phyloP scores from a whole-genome alignment of 2,888 invertebrate species.

The Apamea sordens region DNA sequence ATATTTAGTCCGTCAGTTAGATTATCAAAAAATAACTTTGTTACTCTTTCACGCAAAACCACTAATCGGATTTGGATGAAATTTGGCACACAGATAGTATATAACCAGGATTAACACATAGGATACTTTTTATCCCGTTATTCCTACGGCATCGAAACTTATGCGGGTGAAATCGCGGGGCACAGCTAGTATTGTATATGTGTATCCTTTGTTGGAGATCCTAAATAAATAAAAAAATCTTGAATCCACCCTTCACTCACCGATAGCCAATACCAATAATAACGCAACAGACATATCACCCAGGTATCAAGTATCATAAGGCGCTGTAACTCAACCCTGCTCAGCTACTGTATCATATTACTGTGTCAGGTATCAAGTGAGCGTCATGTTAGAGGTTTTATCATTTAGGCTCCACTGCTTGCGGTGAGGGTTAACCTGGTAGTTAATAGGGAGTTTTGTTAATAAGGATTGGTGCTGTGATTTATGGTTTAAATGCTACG shows the following conservation, averaged over 20 bases:
- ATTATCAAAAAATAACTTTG: too few species aligned
- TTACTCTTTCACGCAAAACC: too few species aligned
- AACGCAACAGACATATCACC: conserved; percentile 31
- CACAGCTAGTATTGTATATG: too few species aligned
- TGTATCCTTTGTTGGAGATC: too few species aligned
- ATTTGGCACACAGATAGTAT: too few species aligned
- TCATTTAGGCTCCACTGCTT: conserved; percentile 59
- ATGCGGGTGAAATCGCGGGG: too few species aligned
- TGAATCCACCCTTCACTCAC: background rate
- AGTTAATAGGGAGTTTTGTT: conserved; percentile 38
- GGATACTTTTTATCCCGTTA: too few species aligned
- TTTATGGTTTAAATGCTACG: conserved; percentile 3
- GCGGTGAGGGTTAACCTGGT: conserved; percentile 52
- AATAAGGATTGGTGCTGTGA: conserved; percentile 23
- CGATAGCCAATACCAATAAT: conserved; percentile 25
- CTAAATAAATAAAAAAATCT: background rate
- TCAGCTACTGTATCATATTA: conserved; percentile 10
- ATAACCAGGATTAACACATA: too few species aligned
- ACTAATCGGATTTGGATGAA: too few species aligned
- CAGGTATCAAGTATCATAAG: conserved; percentile 40
- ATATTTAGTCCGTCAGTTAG: too few species aligned
- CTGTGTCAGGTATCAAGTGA: conserved; percentile 36
- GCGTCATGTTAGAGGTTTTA: conserved; percentile 61
- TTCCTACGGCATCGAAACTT: too few species aligned
- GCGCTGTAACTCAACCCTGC: conserved; percentile 37